Evolutionary conservation across 2,888 invertebrate genomes (phyloP).

Genomic region (Leuctra nigra): DNA sequence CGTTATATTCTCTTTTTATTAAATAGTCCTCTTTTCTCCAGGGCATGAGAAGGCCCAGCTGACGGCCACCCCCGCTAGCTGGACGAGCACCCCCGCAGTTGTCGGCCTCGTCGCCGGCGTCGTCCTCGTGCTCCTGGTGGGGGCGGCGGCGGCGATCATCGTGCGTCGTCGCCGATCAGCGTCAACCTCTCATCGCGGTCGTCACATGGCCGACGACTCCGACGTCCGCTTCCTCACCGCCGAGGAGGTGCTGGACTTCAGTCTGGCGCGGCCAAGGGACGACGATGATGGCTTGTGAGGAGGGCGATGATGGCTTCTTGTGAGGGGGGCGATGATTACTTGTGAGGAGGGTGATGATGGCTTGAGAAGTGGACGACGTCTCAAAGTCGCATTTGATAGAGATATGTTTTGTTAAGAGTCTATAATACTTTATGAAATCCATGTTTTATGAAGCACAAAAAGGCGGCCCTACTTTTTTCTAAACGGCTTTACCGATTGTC

Average conservation of each 20-base stretch:
- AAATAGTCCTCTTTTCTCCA: too few relatives aligned
- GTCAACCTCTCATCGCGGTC: constrained; percentile 1
- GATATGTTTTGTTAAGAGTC: too few relatives aligned
- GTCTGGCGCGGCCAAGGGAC: constrained; percentile 38
- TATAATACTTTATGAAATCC: too few relatives aligned
- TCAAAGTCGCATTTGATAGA: too few relatives aligned
- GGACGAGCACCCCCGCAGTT: background rate
- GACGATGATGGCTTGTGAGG: constrained; percentile 15
- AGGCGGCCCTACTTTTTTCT: too few relatives aligned
- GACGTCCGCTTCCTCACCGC: constrained; percentile 50
- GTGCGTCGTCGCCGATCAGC: constrained; percentile 27
- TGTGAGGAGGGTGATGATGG: too few relatives aligned
- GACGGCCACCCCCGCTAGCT: background rate
- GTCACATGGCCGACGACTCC: constrained; percentile 39
- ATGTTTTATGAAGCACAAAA: too few relatives aligned
- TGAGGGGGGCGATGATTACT: too few relatives aligned
- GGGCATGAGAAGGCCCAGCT: background rate
- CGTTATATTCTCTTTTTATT: too few relatives aligned
- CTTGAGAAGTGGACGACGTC: too few relatives aligned
- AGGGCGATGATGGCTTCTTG: background rate
- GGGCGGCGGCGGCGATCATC: background rate
- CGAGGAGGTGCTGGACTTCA: constrained; percentile 49
- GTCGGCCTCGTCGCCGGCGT: background rate
- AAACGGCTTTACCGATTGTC: too few relatives aligned
- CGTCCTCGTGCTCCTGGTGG: background rate